phyloP scores from a whole-genome alignment of 2,888 invertebrate genomes.

The Micropterix aruncella region DNA sequence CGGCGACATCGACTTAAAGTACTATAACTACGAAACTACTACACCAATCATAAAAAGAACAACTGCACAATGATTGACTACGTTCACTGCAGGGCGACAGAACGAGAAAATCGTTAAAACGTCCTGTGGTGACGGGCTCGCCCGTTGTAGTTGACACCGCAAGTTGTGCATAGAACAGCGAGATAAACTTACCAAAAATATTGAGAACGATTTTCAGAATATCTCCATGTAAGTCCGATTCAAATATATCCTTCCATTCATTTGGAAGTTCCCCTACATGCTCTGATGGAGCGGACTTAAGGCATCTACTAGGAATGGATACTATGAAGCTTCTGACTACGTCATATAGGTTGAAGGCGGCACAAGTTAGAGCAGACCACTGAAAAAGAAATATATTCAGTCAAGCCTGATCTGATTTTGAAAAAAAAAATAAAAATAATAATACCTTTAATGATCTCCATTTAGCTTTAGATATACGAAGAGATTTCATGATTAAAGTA shows the following conservation, averaged over 20 bases:
- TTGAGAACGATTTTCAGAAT: conserved; percentile 37
- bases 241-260: conserved; percentile 71
- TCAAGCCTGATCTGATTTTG: too few species aligned
- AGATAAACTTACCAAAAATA: conserved; percentile 23
- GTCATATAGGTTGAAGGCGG: conserved; percentile 37
- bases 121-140: too few species aligned
- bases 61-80: too few species aligned
- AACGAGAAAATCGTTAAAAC: too few species aligned
- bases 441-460: conserved; percentile 39
- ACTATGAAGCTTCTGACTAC: conserved; percentile 29
- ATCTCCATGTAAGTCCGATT: conserved; percentile 41
- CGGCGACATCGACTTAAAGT: too few species aligned
- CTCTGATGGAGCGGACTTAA: conserved; percentile 17
- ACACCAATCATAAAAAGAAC: too few species aligned
- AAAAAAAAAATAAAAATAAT: too few species aligned
- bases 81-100: too few species aligned
- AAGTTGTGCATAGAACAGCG: too few species aligned
- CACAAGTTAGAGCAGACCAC: conserved; percentile 33
- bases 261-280: conserved; percentile 31
- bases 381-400: conserved; percentile 16
- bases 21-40: too few species aligned
- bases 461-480: conserved; percentile 23
- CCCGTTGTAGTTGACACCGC: too few species aligned
- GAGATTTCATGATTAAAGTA: conserved; percentile 48
- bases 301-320: conserved; percentile 17